Evolutionary conservation across 1,140 invertebrate genomes (phyloP).

Genomic region (Bombus confusus): DNA sequence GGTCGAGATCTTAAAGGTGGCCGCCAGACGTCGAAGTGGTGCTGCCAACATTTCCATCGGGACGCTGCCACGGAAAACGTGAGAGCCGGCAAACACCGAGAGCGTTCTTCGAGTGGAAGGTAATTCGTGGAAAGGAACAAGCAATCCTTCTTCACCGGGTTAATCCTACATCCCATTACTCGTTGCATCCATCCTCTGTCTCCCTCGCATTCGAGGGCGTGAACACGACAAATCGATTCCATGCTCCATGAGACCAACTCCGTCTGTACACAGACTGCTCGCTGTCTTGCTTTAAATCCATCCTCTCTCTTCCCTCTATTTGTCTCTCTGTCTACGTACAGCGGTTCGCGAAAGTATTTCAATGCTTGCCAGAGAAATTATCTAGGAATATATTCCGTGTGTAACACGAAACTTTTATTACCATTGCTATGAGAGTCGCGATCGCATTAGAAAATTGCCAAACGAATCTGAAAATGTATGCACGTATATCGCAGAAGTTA

Average conservation of each 20-base stretch:
- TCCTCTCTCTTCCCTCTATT: not conserved
- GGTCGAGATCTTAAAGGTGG: constrained; percentile 5
- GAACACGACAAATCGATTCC: constrained; percentile 50
- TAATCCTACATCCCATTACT: constrained; percentile 43
- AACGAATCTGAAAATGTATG: too few relatives aligned
- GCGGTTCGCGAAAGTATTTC: not conserved
- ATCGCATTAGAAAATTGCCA: too few relatives aligned
- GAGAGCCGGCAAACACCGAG: not conserved
- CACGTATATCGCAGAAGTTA: too few relatives aligned
- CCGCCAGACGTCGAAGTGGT: not conserved
- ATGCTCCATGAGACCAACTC: constrained; percentile 3
- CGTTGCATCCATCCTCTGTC: constrained; percentile 24
- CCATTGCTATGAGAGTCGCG: too few relatives aligned
- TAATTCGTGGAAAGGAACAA: constrained; percentile 5
- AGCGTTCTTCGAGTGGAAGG: not conserved
- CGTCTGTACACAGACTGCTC: constrained; percentile 16
- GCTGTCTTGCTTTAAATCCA: not conserved
- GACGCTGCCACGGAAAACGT: not conserved
- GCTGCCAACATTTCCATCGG: not conserved
- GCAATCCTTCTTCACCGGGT: constrained; percentile 28
- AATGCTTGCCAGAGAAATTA: too few relatives aligned
- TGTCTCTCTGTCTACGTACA: not conserved
- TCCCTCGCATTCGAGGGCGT: constrained; percentile 20
- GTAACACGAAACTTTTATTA: too few relatives aligned
- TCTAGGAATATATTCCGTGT: too few relatives aligned